These are phyloP conservation scores for Semotilus atromaculatus DNA, from an alignment of 2,797 vertebrate species.

Conservation along the genomic window DNA sequence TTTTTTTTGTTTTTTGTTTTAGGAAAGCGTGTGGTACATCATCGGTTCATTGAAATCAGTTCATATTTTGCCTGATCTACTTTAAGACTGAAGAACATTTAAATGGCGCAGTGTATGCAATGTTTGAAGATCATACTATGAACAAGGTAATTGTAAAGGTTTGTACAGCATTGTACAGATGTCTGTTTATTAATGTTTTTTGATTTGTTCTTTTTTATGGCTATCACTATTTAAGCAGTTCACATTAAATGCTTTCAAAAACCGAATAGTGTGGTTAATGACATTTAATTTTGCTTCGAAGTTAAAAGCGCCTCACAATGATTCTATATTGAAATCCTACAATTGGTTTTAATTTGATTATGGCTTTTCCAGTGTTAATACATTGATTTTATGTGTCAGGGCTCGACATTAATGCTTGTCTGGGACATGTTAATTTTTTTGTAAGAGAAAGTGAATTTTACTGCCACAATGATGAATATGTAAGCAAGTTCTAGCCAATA, in stretches of 20 bases:
- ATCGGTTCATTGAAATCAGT: background rate
- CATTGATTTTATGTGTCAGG: background rate
- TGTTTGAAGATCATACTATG: background rate
- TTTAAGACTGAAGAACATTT: background rate
- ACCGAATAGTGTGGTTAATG: background rate
- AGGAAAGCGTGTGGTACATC: background rate
- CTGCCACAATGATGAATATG: no score
- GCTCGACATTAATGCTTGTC: no score
- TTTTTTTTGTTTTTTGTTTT: background rate
- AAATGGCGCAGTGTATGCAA: background rate
- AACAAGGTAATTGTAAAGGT: constrained; percentile 4
- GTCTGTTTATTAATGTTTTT: background rate
- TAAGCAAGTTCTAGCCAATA: no score
- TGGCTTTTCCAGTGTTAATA: background rate
- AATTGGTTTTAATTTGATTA: background rate
- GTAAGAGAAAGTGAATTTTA: no score
- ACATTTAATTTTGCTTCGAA: background rate
- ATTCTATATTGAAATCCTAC: background rate
- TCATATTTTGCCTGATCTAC: background rate
- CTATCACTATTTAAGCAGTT: constrained; percentile 23
- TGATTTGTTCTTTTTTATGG: constrained; percentile 5
- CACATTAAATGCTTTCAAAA: constrained; percentile 18
- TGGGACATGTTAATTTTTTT: no score
- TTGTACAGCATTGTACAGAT: constrained; percentile 40
- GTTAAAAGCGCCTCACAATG: no score